Conservation (phyloP, 1,140 invertebrate genomes). For the Temnothorax nylanderi region DNA sequence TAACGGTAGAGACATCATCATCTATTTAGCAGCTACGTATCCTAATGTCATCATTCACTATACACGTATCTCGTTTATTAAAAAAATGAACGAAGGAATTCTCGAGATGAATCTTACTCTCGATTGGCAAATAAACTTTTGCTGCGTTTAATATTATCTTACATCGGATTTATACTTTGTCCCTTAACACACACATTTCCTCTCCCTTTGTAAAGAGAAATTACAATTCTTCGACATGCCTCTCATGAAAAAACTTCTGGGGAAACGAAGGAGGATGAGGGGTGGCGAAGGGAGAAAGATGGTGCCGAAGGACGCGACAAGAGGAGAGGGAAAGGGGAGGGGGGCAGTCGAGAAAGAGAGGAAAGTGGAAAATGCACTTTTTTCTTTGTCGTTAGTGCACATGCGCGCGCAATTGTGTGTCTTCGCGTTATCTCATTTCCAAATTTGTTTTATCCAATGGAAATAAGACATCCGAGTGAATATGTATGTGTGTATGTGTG, state of each 20-base stretch:
- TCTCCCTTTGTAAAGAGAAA: slow-evolving; percentile 56
- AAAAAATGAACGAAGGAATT: slow-evolving; percentile 58
- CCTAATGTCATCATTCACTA: slow-evolving; percentile 54
- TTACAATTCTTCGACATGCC: slow-evolving; percentile 57
- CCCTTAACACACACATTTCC: slow-evolving; percentile 58
- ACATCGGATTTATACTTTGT: slow-evolving; percentile 51
- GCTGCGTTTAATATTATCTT: slow-evolving; percentile 58
- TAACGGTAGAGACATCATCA: slow-evolving; percentile 60
- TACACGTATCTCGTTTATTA: slow-evolving; percentile 48
- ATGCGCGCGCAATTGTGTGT: slow-evolving; percentile 67
- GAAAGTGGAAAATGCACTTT: slow-evolving; percentile 68
- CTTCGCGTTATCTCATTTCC: slow-evolving; percentile 54
- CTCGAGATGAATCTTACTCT: slow-evolving; percentile 50
- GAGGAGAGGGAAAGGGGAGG: slow-evolving; percentile 33
- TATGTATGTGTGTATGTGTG: slow-evolving; percentile 48
- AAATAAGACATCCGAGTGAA: slow-evolving; percentile 67
- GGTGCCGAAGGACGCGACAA: slow-evolving; percentile 10
- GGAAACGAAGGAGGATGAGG: slow-evolving; percentile 4
- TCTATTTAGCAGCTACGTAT: slow-evolving; percentile 51
- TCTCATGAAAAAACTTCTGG: slow-evolving; percentile 22
- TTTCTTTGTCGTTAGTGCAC: slow-evolving; percentile 65
- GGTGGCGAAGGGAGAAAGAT: neutral
- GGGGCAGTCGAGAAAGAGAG: slow-evolving; percentile 70
- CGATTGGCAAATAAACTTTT: slow-evolving; percentile 60
- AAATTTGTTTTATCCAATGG: slow-evolving; percentile 57